Percentiles rank a stretch among this genome's conserved stretches.
Conservation (phyloP, 2,113 vertebrate genomes). For the Mus spicilegus region DNA sequence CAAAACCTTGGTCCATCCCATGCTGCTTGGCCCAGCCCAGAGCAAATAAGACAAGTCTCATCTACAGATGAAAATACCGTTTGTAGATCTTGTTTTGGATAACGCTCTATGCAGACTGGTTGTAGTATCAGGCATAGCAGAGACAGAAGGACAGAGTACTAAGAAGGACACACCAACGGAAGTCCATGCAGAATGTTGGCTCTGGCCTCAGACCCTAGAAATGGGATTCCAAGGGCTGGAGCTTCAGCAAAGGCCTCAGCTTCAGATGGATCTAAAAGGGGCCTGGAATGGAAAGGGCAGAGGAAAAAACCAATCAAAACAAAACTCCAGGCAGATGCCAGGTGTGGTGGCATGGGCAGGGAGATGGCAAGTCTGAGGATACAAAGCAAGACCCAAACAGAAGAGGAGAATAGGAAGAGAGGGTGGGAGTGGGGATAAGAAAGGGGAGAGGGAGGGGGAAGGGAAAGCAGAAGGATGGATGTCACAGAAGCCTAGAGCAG, state of each 20-base stretch:
- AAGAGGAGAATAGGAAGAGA: not conserved
- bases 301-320: too few relatives aligned
- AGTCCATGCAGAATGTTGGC: not conserved
- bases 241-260: not conserved
- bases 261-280: not conserved
- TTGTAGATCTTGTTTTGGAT: not conserved
- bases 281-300: not conserved
- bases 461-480: not conserved
- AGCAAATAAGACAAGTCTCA: rapidly evolving
- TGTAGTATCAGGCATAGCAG: not conserved
- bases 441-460: not conserved
- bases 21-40: not conserved
- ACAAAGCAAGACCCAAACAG: not conserved
- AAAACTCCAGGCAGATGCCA: not conserved
- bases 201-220: not conserved
- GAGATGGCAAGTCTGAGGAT: not conserved
- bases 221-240: rapidly evolving
- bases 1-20: not conserved
- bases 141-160: not conserved
- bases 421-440: not conserved
- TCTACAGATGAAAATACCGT: not conserved
- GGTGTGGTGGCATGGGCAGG: too few relatives aligned
- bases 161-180: not conserved
- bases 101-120: not conserved
- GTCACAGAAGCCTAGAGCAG: not conserved